A percentile compares a stretch with the other conserved stretches of the same genome.
Conservation (phyloP, 1,140 invertebrate species). For the Trissolcus basalis region DNA sequence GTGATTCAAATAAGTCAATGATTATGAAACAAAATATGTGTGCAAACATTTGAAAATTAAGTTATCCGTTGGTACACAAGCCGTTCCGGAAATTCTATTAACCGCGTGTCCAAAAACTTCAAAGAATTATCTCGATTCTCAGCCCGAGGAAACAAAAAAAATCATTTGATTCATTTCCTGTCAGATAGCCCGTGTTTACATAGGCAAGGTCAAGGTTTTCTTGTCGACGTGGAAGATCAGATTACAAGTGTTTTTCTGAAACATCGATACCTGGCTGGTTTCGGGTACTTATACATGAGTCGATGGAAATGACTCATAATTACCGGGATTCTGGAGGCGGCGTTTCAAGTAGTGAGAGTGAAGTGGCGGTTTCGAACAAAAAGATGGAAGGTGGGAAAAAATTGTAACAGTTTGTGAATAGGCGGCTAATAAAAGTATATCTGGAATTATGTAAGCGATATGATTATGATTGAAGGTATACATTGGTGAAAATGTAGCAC, state of each 20-base stretch:
- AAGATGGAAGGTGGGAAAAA: background rate
- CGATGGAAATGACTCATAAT: too few species aligned
- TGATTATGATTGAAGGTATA: constrained; percentile 28
- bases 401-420: background rate
- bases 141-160: constrained; percentile 3
- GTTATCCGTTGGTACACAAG: constrained; percentile 4
- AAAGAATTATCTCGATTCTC: constrained; percentile 7
- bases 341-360: too few species aligned
- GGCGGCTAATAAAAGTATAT: constrained; percentile 19
- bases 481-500: constrained; percentile 47
- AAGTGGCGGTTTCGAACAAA: background rate
- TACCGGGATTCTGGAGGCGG: too few species aligned
- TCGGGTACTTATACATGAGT: too few species aligned
- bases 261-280: too few species aligned
- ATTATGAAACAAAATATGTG: background rate
- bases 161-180: constrained; percentile 21
- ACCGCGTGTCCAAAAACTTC: constrained; percentile 4
- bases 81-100: constrained; percentile 28
- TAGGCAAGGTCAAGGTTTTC: constrained; percentile 11
- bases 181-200: constrained; percentile 11
- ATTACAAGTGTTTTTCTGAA: constrained; percentile 3
- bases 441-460: constrained; percentile 29
- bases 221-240: background rate
- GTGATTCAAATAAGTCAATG: constrained; percentile 6
- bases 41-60: constrained; percentile 5